Evolutionary conservation across 2,113 vertebrate species (phyloP).

Genomic region (Urocynchramus pylzowi): DNA sequence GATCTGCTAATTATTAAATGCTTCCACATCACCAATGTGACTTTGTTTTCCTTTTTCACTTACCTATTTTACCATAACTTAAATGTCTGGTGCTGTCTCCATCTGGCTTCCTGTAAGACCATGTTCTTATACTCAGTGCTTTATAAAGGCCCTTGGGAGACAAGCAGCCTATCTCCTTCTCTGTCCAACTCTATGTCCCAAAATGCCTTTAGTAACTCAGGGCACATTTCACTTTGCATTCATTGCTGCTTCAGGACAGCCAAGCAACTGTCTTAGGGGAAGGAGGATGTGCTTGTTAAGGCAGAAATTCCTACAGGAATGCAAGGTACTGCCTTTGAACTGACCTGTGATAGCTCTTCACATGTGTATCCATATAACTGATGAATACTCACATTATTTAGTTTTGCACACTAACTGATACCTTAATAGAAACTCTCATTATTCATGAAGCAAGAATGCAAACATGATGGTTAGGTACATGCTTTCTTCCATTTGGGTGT

Average conservation of each 20-base stretch:
- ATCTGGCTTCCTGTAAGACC: rapidly evolving
- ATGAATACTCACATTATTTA: background rate
- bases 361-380: rapidly evolving
- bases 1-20: background rate
- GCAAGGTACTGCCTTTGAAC: background rate
- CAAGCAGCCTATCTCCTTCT: background rate
- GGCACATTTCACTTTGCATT: background rate
- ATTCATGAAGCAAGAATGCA: background rate
- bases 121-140: background rate
- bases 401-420: background rate
- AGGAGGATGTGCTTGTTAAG: rapidly evolving
- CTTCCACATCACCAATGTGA: background rate
- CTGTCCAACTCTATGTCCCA: background rate
- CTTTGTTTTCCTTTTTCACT: background rate
- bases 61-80: background rate
- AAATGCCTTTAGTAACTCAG: background rate
- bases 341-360: background rate
- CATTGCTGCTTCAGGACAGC: background rate
- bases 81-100: background rate
- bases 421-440: background rate
- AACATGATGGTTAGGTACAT: background rate
- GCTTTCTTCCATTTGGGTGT: background rate
- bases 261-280: background rate
- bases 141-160: background rate
- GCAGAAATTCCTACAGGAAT: background rate